Base-by-base conservation (phyloP, 2,888 invertebrate species). In the Cyclophora albipunctata region DNA sequence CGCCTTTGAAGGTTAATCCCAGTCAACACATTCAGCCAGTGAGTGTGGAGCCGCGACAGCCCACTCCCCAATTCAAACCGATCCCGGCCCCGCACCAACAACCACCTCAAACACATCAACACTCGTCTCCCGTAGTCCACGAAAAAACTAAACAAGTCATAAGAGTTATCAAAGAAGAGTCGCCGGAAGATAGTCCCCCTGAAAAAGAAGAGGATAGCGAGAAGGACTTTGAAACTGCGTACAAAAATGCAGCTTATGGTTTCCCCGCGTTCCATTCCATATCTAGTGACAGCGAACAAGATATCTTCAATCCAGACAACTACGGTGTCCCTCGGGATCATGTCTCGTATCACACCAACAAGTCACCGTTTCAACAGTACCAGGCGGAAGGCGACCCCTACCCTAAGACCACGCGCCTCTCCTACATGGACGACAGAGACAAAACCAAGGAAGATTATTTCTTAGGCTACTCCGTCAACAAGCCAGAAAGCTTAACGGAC, bases 191-290 rank as follows among this genome's bases (percentile, higher is more conserved):
- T 55, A 71, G 83, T 57, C 66, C 77, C 50, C 69, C 20, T 20
- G 20, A 75, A 34, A 70, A 75, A n/a, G 81, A 84, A 53, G 79
- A 81, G 58, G 82, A 86, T 48, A 81, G 71, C 44, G 89, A 89
- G 61, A 78, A 89, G 63, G 80, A 85, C 54, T 89, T 89, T 58
- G 87, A 89, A 58, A 81, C 81, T 46, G 81, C 80, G 3, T 89
- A 89, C 49, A 78, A 84, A 63, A 70, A 85, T 48, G 77, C 89
- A 7, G 86, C 89, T 0, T 71, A 72, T 48, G 88, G 87, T 4
- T 89, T 89, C 52, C 84, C 84, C 7, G 82, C 81, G 0, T 87
- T 75, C 47, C 71, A 75, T 44, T 59, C 63, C 7, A 67, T 75
- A 44, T 56, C 73, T 2, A 57, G 64, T 6, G 78, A 83, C 34